Conservation (phyloP, 2,797 vertebrate genomes). For the Scolopax bukidnonensis region DNA sequence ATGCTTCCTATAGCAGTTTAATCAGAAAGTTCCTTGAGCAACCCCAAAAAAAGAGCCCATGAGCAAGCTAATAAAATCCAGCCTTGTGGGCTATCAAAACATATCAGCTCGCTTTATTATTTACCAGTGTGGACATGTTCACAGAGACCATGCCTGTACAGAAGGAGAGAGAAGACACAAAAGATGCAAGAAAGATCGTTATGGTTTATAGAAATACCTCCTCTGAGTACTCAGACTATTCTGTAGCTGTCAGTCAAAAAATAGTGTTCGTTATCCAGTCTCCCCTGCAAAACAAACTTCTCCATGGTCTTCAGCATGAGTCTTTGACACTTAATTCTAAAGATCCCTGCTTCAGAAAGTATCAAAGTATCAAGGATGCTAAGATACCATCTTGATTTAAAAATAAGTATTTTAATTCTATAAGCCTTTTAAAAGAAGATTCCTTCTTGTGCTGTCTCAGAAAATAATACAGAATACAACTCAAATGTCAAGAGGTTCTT, state of each 20-base stretch:
- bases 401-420: not conserved
- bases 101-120: not conserved
- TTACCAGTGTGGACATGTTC: not conserved
- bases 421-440: not conserved
- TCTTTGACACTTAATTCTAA: not conserved
- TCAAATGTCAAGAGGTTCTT: not conserved
- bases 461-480: not conserved
- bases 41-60: not conserved
- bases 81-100: not conserved
- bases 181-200: not conserved
- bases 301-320: not conserved
- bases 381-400: not conserved
- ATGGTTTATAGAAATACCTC: not conserved
- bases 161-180: not conserved
- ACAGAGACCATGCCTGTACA: not conserved
- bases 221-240: not conserved
- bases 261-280: not conserved
- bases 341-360: not conserved
- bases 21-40: not conserved
- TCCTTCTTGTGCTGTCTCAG: not conserved
- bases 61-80: not conserved
- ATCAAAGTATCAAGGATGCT: not conserved
- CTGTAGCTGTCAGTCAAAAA: not conserved
- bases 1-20: not conserved
- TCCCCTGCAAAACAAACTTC: not conserved